Percentiles rank a stretch among this genome's conserved stretches.
These are phyloP conservation scores for Lordiphosa fenestrarum DNA, from an alignment of 2,888 invertebrate genomes.

Conservation along the genomic window DNA sequence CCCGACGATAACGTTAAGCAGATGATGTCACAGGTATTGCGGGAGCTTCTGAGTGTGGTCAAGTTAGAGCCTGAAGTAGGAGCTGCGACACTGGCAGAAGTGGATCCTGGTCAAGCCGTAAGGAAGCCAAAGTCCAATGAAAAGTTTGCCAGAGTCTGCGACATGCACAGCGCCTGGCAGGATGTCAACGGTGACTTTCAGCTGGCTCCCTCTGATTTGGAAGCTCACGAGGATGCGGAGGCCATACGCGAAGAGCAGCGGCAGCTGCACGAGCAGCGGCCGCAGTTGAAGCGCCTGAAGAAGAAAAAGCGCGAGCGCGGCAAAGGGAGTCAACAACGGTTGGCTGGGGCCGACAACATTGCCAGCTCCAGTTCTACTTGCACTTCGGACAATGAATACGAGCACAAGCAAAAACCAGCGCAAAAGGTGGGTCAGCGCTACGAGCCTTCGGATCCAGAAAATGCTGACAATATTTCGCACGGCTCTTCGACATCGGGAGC, in stretches of 20 bases:
- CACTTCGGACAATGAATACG: slow-evolving; percentile 81
- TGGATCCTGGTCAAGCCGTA: not conserved
- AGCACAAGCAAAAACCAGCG: slow-evolving; percentile 1
- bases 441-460: not conserved
- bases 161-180: slow-evolving; percentile 79
- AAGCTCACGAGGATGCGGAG: slow-evolving; percentile 11
- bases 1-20: slow-evolving; percentile 87
- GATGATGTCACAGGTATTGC: slow-evolving; percentile 89
- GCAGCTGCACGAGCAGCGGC: slow-evolving; percentile 4
- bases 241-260: slow-evolving; percentile 4
- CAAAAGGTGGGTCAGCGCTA: slow-evolving; percentile 5
- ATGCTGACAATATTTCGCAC: not conserved
- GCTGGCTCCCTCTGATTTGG: slow-evolving; percentile 17
- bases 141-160: slow-evolving; percentile 72
- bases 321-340: not conserved
- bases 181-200: slow-evolving; percentile 65
- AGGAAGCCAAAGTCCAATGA: slow-evolving; percentile 25
- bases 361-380: slow-evolving; percentile 77
- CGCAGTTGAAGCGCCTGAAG: slow-evolving; percentile 54
- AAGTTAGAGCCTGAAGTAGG: slow-evolving; percentile 59
- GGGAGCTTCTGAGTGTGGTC: slow-evolving; percentile 88
- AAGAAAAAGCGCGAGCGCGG: slow-evolving; percentile 46
- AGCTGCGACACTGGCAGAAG: slow-evolving; percentile 2
- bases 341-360: slow-evolving; percentile 15
- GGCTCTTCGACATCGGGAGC: slow-evolving; percentile 89